Conservation (phyloP, 2,113 vertebrate genomes). For the Paradoxurus hermaphroditus region DNA sequence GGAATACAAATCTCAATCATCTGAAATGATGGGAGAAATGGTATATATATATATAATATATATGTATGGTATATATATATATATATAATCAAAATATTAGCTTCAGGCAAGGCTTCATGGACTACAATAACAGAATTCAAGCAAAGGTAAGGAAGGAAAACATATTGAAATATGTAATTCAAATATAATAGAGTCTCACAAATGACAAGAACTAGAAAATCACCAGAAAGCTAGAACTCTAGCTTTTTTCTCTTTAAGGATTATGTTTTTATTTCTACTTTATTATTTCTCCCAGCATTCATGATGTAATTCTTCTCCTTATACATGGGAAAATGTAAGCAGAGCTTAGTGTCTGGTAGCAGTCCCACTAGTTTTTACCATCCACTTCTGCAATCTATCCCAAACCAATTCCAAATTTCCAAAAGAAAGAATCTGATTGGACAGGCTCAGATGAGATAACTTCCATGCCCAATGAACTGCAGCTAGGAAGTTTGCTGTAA, state of each 20-base stretch:
- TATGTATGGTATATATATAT: no score
- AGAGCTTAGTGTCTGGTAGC: background rate
- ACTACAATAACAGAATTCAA: background rate
- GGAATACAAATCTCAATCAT: background rate
- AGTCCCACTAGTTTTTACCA: background rate
- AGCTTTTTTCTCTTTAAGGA: background rate
- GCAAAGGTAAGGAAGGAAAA: background rate
- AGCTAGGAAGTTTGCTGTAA: background rate
- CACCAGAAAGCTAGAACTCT: background rate
- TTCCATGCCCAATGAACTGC: background rate
- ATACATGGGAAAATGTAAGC: background rate
- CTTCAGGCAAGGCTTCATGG: background rate
- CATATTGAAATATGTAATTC: background rate
- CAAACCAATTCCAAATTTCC: background rate
- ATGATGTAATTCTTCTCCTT: background rate
- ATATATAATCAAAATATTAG: background rate
- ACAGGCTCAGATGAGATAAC: background rate
- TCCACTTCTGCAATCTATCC: background rate
- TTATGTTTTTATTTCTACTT: background rate
- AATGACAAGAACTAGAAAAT: background rate
- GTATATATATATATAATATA: background rate
- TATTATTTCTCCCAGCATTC: background rate
- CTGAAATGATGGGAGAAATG: background rate
- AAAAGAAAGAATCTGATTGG: background rate
- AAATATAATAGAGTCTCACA: background rate